Evolutionary conservation across 2,113 vertebrate species (phyloP).

Genomic region (Rhineura floridana): DNA sequence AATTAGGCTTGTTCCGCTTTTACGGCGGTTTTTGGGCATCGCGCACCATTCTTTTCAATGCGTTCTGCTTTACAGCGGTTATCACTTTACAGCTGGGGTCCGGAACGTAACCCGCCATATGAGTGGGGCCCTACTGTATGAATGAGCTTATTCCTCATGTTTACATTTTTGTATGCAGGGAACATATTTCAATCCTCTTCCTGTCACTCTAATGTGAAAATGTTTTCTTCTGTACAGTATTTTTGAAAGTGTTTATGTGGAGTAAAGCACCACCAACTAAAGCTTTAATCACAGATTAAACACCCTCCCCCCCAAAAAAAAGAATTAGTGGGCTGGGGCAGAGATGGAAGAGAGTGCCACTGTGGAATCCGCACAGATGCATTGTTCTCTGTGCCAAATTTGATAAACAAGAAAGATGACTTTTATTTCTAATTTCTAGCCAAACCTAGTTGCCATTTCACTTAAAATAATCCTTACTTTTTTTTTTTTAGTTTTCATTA

Average conservation of each 20-base stretch:
- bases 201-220: constrained; percentile 45
- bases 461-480: neutral
- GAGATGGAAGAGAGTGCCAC: neutral
- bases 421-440: neutral
- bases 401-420: neutral
- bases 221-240: constrained; percentile 12
- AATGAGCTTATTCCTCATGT: constrained; percentile 54
- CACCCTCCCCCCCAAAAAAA: neutral
- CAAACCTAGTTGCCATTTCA: neutral
- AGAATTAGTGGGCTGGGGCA: neutral
- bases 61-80: too few relatives aligned
- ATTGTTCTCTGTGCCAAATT: neutral
- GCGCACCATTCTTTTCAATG: too few relatives aligned
- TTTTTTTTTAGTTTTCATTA: neutral
- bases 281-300: neutral
- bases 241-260: neutral
- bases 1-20: too few relatives aligned
- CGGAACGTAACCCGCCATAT: too few relatives aligned
- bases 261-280: neutral
- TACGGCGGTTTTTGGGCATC: too few relatives aligned
- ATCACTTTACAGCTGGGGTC: too few relatives aligned
- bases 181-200: neutral
- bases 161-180: constrained; percentile 36
- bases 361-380: neutral
- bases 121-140: too few relatives aligned